Conservation (phyloP, 2,113 vertebrate genomes). For the Glaucomys volans region DNA sequence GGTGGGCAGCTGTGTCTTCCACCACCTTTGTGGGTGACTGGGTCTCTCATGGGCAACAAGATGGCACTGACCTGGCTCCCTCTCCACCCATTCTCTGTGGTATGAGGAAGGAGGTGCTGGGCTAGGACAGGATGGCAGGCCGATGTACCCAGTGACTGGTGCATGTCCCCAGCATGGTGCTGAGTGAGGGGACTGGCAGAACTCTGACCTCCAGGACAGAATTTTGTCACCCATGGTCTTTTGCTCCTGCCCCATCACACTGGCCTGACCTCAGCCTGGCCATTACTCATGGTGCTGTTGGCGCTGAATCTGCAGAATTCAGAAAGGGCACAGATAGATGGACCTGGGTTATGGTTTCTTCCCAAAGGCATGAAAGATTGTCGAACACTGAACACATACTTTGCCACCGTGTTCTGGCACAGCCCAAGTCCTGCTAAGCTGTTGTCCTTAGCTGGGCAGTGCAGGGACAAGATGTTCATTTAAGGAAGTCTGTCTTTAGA, state of each 20-base stretch:
- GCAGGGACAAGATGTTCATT: neutral
- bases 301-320: neutral
- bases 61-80: neutral
- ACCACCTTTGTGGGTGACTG: neutral
- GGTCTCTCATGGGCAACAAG: neutral
- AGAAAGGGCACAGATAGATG: neutral
- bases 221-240: neutral
- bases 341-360: neutral
- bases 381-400: neutral
- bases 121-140: neutral
- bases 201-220: neutral
- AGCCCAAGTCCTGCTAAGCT: neutral
- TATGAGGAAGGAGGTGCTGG: neutral
- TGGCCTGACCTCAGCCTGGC: neutral
- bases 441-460: neutral
- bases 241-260: neutral
- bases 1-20: neutral
- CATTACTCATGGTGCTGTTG: neutral
- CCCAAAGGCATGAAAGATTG: neutral
- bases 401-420: neutral
- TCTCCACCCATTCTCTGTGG: neutral
- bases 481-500: neutral
- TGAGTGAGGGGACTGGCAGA: neutral
- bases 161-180: neutral
- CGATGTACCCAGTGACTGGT: rapidly evolving